A percentile compares a stretch with the other conserved stretches of the same genome.
Conservation (phyloP, 2,113 vertebrate genomes). For the Caloenas nicobarica region DNA sequence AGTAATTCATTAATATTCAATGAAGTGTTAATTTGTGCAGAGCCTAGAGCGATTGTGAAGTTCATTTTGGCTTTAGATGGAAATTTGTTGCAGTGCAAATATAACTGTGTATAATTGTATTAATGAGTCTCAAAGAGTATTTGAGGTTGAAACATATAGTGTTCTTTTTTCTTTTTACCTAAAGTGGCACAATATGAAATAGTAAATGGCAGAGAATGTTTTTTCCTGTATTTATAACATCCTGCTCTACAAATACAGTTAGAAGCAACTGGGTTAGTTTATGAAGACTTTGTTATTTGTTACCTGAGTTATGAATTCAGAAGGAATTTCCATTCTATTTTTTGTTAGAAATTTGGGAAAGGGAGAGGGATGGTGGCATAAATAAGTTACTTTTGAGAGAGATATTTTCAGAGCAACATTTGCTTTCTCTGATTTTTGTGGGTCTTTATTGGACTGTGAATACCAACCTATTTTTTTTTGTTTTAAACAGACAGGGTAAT, state of each 20-base stretch:
- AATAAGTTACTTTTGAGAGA: neutral
- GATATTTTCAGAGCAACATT: neutral
- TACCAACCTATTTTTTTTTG: neutral
- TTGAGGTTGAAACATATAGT: constrained; percentile 45
- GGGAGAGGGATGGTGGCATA: neutral
- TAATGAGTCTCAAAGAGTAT: constrained; percentile 69
- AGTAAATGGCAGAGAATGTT: neutral
- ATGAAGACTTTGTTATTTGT: neutral
- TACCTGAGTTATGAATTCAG: neutral
- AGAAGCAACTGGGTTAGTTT: neutral
- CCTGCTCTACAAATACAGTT: neutral
- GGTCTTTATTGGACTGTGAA: neutral
- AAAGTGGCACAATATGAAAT: neutral
- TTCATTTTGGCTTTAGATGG: constrained; percentile 77
- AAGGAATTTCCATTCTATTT: neutral
- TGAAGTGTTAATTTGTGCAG: constrained; percentile 72
- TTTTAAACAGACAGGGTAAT: neutral
- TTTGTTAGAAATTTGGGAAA: neutral
- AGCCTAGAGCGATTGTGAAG: constrained; percentile 72
- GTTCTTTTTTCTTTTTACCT: constrained; percentile 24
- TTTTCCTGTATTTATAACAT: neutral
- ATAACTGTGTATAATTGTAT: constrained; percentile 73
- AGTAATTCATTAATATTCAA: constrained; percentile 82
- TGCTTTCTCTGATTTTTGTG: neutral
- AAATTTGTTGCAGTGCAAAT: constrained; percentile 74